A percentile compares a stretch with the other conserved stretches of the same genome.
Conservation (phyloP, 2,797 vertebrate species). For the Leptoclinus maculatus region DNA sequence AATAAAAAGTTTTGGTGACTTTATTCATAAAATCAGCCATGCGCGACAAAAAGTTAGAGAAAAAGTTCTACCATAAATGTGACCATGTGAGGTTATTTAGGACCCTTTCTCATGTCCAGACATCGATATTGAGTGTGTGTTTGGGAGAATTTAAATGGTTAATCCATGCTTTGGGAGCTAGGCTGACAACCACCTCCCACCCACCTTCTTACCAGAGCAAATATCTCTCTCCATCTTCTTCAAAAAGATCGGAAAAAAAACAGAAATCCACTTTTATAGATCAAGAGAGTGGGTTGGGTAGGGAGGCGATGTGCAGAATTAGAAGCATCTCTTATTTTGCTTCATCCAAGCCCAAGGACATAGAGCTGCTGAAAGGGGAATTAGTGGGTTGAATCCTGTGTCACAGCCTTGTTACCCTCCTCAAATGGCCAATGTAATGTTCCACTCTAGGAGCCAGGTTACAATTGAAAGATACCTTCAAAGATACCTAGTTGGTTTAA, state of each 20-base stretch:
- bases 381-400: conserved; percentile 83
- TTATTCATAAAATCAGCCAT: too few species aligned
- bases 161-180: conserved; percentile 69
- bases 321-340: conserved; percentile 37
- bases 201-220: conserved; percentile 24
- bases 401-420: conserved; percentile 74
- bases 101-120: too few species aligned
- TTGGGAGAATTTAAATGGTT: conserved; percentile 65
- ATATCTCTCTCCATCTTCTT: conserved; percentile 32
- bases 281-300: background rate
- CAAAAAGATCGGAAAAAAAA: background rate
- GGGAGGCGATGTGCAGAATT: background rate
- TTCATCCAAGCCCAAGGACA: conserved; percentile 52
- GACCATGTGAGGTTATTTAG: too few species aligned
- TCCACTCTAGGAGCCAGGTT: conserved; percentile 10
- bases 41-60: too few species aligned
- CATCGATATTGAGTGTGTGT: too few species aligned
- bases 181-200: background rate
- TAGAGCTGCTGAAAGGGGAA: conserved; percentile 63
- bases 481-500: conserved; percentile 25
- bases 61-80: too few species aligned
- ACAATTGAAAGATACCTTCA: conserved; percentile 46
- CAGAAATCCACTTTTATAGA: background rate
- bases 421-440: conserved; percentile 47
- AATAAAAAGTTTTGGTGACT: background rate